phyloP scores from a whole-genome alignment of 2,113 vertebrate species.

The Corythoichthys haematopterus region DNA sequence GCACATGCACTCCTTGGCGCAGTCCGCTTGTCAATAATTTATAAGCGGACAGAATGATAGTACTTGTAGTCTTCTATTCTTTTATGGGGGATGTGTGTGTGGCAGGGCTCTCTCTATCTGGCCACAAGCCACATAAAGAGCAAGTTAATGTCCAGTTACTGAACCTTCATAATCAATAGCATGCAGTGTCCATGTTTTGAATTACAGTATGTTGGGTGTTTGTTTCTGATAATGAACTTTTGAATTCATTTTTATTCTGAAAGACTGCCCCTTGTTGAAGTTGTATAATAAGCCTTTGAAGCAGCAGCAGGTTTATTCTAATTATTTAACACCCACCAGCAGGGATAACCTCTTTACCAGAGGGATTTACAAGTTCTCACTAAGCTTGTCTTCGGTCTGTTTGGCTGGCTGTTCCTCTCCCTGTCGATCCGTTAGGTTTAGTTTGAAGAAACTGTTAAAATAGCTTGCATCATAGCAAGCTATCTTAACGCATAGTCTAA shows the following conservation, averaged over 20 bases:
- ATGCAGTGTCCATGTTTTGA: neutral
- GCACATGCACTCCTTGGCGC: slow-evolving; percentile 50
- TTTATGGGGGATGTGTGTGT: neutral
- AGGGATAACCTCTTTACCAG: slow-evolving; percentile 36
- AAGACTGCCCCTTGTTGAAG: neutral
- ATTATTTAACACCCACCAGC: slow-evolving; percentile 39
- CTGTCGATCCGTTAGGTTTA: neutral
- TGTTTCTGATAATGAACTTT: neutral
- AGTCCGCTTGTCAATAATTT: slow-evolving; percentile 55
- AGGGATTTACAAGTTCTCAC: slow-evolving; percentile 36
- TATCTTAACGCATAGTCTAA: neutral
- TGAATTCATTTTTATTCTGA: slow-evolving; percentile 2
- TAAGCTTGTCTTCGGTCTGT: slow-evolving; percentile 32
- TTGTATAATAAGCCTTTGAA: neutral
- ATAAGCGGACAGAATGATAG: slow-evolving; percentile 26
- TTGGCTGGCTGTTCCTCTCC: slow-evolving; percentile 11
- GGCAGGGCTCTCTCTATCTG: neutral
- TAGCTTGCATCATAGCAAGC: too few relatives aligned
- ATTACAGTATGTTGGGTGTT: neutral
- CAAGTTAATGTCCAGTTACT: neutral
- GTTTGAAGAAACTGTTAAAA: neutral
- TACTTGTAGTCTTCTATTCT: slow-evolving; percentile 13
- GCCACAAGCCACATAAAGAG: neutral
- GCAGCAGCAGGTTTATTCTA: slow-evolving; percentile 26
- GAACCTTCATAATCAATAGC: neutral